Evolutionary conservation across 1,140 invertebrate genomes (phyloP).

Genomic region (Delia radicum): DNA sequence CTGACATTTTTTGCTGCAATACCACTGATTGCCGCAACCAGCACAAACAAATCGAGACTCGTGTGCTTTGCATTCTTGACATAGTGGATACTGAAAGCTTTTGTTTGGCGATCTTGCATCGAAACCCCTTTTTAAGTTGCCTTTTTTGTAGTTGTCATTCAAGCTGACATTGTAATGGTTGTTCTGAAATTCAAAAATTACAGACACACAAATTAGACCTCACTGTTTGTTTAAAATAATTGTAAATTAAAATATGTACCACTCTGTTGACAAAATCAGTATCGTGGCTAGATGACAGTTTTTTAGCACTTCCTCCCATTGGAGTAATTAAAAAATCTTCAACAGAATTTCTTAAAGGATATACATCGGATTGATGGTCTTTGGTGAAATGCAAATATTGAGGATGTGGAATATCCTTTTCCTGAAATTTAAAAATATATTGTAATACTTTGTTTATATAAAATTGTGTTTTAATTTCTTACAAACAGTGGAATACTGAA

Average conservation of each 20-base stretch:
- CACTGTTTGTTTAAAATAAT: too few species aligned
- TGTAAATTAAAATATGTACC: not conserved
- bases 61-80: constrained; percentile 78
- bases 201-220: too few species aligned
- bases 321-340: not conserved
- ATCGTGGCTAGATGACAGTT: constrained; percentile 37
- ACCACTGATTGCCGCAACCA: constrained; percentile 86
- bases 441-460: not conserved
- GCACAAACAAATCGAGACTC: constrained; percentile 84
- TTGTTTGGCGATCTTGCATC: constrained; percentile 58
- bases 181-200: not conserved
- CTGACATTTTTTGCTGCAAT: constrained; percentile 84
- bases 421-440: not conserved
- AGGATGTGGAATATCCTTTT: not conserved
- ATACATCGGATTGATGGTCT: not conserved
- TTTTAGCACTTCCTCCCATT: not conserved
- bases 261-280: constrained; percentile 52
- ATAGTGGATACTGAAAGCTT: constrained; percentile 59
- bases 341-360: not conserved
- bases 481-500: not conserved
- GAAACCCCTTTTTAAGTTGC: constrained; percentile 62
- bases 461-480: too few species aligned
- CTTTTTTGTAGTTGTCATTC: constrained; percentile 56
- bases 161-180: not conserved
- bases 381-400: not conserved